Percentiles rank a stretch among this genome's conserved stretches.
Conservation (phyloP, 1,140 invertebrate genomes). For the Bathynomus jamesi region DNA sequence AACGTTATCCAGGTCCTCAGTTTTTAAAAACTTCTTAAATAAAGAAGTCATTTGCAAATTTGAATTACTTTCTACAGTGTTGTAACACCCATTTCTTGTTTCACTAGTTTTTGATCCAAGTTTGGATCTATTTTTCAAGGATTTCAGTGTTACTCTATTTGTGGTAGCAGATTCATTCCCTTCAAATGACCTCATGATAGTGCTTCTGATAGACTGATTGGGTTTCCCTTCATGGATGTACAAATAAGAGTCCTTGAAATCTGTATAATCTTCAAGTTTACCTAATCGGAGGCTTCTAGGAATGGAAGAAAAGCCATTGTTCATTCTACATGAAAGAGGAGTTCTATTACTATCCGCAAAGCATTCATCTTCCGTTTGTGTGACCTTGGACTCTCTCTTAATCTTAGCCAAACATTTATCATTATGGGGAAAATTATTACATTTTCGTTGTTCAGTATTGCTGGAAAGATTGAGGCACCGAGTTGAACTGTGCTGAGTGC, state of each 20-base stretch:
- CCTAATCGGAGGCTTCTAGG: slow-evolving; percentile 28
- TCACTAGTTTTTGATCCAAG: not conserved
- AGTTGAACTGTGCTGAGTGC: not conserved
- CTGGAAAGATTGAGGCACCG: not conserved
- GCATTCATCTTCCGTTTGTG: no score
- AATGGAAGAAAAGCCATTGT: slow-evolving; percentile 10
- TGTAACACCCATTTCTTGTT: not conserved
- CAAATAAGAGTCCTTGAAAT: slow-evolving; percentile 26
- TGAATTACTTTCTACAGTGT: no score
- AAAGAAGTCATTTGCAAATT: no score
- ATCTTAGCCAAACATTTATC: no score
- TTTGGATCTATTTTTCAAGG: not conserved
- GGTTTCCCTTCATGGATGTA: slow-evolving; percentile 5
- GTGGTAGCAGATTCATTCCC: not conserved
- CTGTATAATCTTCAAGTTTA: slow-evolving; percentile 23
- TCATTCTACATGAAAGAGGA: not conserved
- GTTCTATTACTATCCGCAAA: not conserved
- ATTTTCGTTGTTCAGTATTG: not conserved
- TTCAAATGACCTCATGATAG: not conserved
- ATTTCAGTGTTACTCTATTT: not conserved
- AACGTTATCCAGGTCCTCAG: slow-evolving; percentile 21
- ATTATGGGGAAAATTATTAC: no score
- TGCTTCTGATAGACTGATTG: not conserved
- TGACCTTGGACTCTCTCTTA: no score
- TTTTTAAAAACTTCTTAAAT: not conserved